These are phyloP conservation scores for Apotomis turbidana DNA, from an alignment of 2,888 invertebrate genomes.

Conservation along the genomic window DNA sequence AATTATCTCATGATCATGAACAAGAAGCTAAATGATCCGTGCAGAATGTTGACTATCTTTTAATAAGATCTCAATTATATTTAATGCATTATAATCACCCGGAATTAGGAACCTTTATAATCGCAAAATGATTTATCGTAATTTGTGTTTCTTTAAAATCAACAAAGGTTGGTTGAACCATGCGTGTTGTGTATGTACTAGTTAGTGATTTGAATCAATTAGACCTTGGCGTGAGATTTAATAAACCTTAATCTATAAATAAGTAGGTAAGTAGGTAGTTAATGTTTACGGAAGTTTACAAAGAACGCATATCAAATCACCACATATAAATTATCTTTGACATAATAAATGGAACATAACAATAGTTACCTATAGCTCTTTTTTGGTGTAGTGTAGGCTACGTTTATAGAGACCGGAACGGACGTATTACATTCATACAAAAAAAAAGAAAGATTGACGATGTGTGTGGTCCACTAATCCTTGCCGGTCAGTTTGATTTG, in stretches of 20 bases:
- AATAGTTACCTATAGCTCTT: background rate
- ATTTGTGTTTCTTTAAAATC: slow-evolving; percentile 26
- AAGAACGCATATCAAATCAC: slow-evolving; percentile 16
- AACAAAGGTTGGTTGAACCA: slow-evolving; percentile 30
- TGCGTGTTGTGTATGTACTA: slow-evolving; percentile 15
- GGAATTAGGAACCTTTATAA: slow-evolving; percentile 18
- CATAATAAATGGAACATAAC: slow-evolving; percentile 13
- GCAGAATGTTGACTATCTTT: slow-evolving; percentile 7
- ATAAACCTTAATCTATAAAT: slow-evolving; percentile 36
- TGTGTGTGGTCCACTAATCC: slow-evolving; percentile 26
- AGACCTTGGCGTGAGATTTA: slow-evolving; percentile 37
- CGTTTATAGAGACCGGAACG: slow-evolving; percentile 1
- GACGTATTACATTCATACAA: background rate
- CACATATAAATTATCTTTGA: slow-evolving; percentile 11
- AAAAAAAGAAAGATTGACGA: background rate
- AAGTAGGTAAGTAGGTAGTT: slow-evolving; percentile 34
- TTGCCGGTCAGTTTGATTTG: slow-evolving; percentile 13
- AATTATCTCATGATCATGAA: background rate
- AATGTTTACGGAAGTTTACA: slow-evolving; percentile 34
- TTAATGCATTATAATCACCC: slow-evolving; percentile 20
- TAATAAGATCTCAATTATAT: slow-evolving; percentile 16
- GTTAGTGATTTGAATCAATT: slow-evolving; percentile 12
- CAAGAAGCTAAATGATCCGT: slow-evolving; percentile 2
- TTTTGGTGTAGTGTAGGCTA: background rate
- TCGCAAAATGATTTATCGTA: slow-evolving; percentile 32